phyloP scores from a whole-genome alignment of 2,888 invertebrate species.

The Lydus trimaculatus region DNA sequence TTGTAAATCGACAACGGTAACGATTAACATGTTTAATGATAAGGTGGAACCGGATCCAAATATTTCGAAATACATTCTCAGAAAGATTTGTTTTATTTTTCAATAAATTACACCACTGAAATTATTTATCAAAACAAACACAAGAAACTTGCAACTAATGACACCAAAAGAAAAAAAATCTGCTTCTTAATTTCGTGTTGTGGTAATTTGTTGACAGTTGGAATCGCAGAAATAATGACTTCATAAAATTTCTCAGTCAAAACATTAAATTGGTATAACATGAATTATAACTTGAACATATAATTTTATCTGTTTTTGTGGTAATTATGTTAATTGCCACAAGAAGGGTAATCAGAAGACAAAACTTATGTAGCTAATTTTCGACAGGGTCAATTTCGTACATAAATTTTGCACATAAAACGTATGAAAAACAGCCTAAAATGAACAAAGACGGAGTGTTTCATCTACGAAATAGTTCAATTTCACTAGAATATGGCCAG shows the following conservation, averaged over 20 bases:
- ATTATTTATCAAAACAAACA: background rate
- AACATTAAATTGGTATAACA: background rate
- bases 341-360: background rate
- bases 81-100: background rate
- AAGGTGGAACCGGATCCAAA: background rate
- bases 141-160: background rate
- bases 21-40: conserved; percentile 5
- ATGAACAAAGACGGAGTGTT: background rate
- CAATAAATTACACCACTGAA: background rate
- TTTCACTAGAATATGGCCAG: conserved; percentile 18
- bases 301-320: background rate
- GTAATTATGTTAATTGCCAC: background rate
- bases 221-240: background rate
- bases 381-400: background rate
- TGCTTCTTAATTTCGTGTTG: background rate
- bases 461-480: background rate
- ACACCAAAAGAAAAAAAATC: background rate
- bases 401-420: background rate
- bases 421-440: background rate
- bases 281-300: background rate
- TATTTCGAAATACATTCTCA: background rate
- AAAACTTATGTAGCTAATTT: background rate
- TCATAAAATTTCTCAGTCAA: background rate
- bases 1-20: background rate
- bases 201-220: background rate